Base-by-base conservation (phyloP, 1,140 invertebrate genomes). In the Drosophila melanica region DNA sequence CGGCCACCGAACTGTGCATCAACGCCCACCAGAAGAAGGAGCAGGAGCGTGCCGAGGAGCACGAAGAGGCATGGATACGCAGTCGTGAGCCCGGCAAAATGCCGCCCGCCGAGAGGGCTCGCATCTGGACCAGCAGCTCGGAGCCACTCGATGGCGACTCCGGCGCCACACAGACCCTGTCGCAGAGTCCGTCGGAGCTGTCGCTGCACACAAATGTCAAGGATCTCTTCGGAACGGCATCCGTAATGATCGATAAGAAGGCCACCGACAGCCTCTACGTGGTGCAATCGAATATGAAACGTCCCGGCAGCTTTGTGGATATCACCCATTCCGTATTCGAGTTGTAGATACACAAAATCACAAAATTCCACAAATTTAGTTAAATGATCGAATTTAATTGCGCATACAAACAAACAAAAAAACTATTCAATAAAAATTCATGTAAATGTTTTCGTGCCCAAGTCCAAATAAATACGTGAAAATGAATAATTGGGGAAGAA, bases 251-350 rank as follows among this genome's bases (percentile, higher is more conserved):
- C n/a, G 18, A 50, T 1, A 74, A 71, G 64, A 60, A 59, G 16
- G 5, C 16, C 8, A 42, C 30, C 4, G 65, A 69, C 1, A 66
- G 48, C 35, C 30, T 89, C 10, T 45, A 60, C 16, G 84, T 89
- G 39, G 84, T 87, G 3, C 84, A 87, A 33, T 90, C 85, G 7
- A 77, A 89, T 50, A 67, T 87, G 18, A 62, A 77, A 3, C 84
- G 84, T 3, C 84, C 73, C 9, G 51, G 14, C 0, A 89, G 79
- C 50, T 84, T 74, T 20, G 23, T 84, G 23, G 82, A 87, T 37
- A 50, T 74, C 3, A 55, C 59, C 23, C 65, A 59, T 10, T 89
- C 84, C 14, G 9, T 68, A 1, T 87, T 87, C 8, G 41, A 89
- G 9, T 18, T 87, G 16, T 86, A 86, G 42, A 35, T 10, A 1